These are phyloP conservation scores for Monopterus albus DNA, from an alignment of 2,113 vertebrate genomes.

Conservation along the genomic window DNA sequence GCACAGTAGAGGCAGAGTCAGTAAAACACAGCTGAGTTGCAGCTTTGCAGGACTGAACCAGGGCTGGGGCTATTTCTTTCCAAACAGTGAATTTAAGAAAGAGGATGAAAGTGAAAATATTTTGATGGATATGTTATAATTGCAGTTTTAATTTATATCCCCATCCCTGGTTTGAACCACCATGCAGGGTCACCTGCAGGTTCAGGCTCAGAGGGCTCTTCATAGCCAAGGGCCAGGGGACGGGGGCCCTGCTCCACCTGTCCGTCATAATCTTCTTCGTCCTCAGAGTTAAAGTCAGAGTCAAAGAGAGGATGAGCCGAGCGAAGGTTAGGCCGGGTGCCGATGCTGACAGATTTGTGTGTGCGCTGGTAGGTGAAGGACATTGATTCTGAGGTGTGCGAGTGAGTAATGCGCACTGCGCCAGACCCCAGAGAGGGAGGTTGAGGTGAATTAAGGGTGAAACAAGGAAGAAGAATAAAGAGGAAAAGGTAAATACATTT, in stretches of 20 bases:
- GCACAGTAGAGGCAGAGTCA: slow-evolving; percentile 51
- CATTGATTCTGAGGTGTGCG: slow-evolving; percentile 94
- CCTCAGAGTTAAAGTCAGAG: slow-evolving; percentile 85
- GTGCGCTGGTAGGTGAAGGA: slow-evolving; percentile 96
- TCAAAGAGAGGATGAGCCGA: slow-evolving; percentile 84
- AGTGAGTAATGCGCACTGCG: slow-evolving; percentile 94
- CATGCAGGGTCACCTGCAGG: slow-evolving; percentile 90
- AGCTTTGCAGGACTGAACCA: slow-evolving; percentile 1
- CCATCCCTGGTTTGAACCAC: slow-evolving; percentile 1
- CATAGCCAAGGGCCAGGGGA: slow-evolving; percentile 81
- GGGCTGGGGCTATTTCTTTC: slow-evolving; percentile 18
- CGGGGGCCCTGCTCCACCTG: slow-evolving; percentile 35
- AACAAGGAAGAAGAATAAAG: slow-evolving; percentile 17
- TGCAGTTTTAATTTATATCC: slow-evolving; percentile 10
- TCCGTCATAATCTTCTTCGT: slow-evolving; percentile 69
- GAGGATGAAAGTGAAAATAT: neutral
- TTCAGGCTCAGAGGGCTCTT: slow-evolving; percentile 82
- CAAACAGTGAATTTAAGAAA: slow-evolving; percentile 8
- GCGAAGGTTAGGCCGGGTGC: slow-evolving; percentile 88
- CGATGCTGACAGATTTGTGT: slow-evolving; percentile 92
- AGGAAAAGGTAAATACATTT: slow-evolving; percentile 23
- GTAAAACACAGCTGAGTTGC: slow-evolving; percentile 43
- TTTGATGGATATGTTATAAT: neutral
- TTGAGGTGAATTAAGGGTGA: slow-evolving; percentile 36
- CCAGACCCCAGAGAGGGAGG: slow-evolving; percentile 42